Evolutionary conservation across 2,113 vertebrate species (phyloP).

Genomic region (Poeciliopsis prolifica): DNA sequence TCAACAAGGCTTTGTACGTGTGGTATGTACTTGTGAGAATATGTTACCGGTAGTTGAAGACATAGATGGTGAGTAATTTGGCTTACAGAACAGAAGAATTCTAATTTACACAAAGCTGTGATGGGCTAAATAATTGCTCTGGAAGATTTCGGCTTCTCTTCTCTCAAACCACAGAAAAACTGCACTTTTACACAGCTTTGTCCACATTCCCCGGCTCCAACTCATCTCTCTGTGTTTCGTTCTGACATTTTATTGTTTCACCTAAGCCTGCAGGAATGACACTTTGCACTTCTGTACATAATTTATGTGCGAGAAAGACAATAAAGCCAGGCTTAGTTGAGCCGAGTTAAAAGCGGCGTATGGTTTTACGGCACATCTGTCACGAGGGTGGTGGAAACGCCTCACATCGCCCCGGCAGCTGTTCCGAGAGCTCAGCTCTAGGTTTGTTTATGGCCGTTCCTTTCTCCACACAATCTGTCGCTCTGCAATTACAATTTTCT

Average conservation of each 20-base stretch:
- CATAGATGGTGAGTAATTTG: background rate
- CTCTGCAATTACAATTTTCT: slow-evolving; percentile 67
- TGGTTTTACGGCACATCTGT: slow-evolving; percentile 71
- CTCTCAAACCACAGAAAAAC: slow-evolving; percentile 11
- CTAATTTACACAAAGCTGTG: background rate
- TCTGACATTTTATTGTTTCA: background rate
- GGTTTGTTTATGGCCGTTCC: slow-evolving; percentile 67
- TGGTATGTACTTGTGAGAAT: background rate
- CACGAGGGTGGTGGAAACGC: slow-evolving; percentile 72
- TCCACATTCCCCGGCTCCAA: background rate
- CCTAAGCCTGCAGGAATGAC: background rate
- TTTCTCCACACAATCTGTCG: slow-evolving; percentile 50
- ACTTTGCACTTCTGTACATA: background rate
- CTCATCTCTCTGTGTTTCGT: background rate
- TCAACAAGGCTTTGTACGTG: background rate
- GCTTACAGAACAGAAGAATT: background rate
- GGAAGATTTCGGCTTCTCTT: background rate
- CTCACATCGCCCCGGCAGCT: slow-evolving; percentile 61
- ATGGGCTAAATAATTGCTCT: background rate
- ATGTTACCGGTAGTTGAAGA: background rate
- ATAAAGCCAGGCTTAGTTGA: background rate
- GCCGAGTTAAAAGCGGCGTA: slow-evolving; percentile 33
- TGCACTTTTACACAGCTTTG: background rate
- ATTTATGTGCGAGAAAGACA: background rate
- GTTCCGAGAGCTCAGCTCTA: slow-evolving; percentile 31